Percentiles rank a stretch among this genome's conserved stretches.
Conservation (phyloP, 2,888 invertebrate species). For the Cotesia congregata region DNA sequence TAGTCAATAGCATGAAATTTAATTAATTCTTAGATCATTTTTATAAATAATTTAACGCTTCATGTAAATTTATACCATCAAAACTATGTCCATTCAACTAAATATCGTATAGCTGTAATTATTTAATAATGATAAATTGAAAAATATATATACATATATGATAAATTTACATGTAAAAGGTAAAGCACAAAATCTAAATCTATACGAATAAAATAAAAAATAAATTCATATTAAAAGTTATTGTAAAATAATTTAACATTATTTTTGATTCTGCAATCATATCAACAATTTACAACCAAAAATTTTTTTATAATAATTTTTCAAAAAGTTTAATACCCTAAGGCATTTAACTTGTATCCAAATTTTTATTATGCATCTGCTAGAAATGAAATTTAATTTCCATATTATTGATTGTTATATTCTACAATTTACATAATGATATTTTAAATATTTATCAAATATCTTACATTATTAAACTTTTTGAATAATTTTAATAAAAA, state of each 20-base stretch:
- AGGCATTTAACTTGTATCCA: too few species aligned
- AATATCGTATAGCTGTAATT: not conserved
- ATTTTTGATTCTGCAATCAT: slow-evolving; percentile 40
- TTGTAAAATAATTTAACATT: slow-evolving; percentile 41
- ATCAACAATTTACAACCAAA: slow-evolving; percentile 38
- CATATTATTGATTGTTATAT: too few species aligned
- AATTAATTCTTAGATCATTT: not conserved
- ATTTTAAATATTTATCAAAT: too few species aligned
- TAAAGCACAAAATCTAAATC: slow-evolving; percentile 51
- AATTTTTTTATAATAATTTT: too few species aligned
- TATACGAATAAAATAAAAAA: slow-evolving; percentile 25
- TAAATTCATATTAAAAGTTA: slow-evolving; percentile 36
- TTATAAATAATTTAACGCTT: not conserved
- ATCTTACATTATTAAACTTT: too few species aligned
- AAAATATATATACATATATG: not conserved
- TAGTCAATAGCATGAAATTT: not conserved
- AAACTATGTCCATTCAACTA: not conserved
- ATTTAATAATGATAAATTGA: not conserved
- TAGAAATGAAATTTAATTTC: too few species aligned
- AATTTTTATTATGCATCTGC: too few species aligned
- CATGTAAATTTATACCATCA: not conserved
- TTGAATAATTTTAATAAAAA: too few species aligned
- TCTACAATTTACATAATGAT: too few species aligned
- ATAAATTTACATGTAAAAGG: slow-evolving; percentile 32
- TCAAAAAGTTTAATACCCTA: too few species aligned